These are phyloP conservation scores for Varanus salvator DNA, from an alignment of 2,113 vertebrate genomes.

Conservation along the genomic window DNA sequence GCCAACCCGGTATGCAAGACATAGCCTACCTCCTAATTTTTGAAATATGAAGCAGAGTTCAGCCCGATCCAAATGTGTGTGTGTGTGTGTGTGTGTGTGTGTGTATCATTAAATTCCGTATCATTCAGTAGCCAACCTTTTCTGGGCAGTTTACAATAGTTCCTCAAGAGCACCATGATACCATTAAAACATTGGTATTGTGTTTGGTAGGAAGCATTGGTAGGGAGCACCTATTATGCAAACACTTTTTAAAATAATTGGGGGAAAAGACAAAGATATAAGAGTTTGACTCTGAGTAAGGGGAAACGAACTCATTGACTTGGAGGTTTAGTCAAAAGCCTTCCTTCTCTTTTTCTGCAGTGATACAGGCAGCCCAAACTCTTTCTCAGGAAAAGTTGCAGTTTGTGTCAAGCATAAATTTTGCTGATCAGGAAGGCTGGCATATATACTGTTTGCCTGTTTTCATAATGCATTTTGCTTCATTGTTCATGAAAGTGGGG, in stretches of 20 bases:
- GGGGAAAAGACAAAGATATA: neutral
- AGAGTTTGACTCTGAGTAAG: neutral
- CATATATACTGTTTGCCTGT: neutral
- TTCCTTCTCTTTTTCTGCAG: neutral
- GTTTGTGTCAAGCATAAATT: neutral
- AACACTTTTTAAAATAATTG: no score
- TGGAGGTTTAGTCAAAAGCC: neutral
- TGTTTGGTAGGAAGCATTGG: no score
- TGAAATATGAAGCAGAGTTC: neutral
- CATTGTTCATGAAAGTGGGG: neutral
- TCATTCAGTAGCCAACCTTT: no score
- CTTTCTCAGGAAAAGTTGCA: neutral
- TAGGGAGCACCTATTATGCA: no score
- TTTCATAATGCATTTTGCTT: conserved; percentile 9
- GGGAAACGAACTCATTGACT: neutral
- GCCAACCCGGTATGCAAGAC: neutral
- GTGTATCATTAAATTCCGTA: no score
- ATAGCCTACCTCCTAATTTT: neutral
- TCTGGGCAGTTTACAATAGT: no score
- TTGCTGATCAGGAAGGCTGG: neutral
- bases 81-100: no score
- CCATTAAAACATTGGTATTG: no score
- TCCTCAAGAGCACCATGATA: no score
- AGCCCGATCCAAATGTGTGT: no score
- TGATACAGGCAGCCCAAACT: neutral